These are phyloP conservation scores for Cordylochernes scorpioides DNA, from an alignment of 2,888 invertebrate genomes.

Conservation along the genomic window DNA sequence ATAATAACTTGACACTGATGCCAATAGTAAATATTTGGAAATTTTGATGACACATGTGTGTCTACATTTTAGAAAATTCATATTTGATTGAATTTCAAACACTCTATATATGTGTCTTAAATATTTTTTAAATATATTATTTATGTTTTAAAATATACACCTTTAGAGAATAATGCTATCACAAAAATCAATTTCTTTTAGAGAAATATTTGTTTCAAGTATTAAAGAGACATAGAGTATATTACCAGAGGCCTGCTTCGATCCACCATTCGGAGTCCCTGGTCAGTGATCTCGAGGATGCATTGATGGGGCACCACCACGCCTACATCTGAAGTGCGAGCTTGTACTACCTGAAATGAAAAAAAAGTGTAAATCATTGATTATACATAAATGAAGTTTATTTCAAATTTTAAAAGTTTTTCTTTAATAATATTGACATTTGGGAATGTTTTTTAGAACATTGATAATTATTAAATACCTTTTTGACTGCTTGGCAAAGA, in stretches of 20 bases:
- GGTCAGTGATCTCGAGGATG: constrained; percentile 78
- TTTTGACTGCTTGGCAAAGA: constrained; percentile 35
- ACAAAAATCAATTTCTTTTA: too few relatives aligned
- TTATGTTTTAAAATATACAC: too few relatives aligned
- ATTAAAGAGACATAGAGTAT: too few relatives aligned
- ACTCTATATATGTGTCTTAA: too few relatives aligned
- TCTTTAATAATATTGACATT: background rate
- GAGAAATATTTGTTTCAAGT: too few relatives aligned
- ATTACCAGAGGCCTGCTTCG: constrained; percentile 45
- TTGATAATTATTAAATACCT: constrained; percentile 28
- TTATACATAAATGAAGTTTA: background rate
- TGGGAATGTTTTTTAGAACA: background rate
- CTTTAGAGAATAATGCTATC: too few relatives aligned
- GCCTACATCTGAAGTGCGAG: constrained; percentile 14
- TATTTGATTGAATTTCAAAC: too few relatives aligned
- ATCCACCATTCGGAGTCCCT: constrained; percentile 82
- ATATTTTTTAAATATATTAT: too few relatives aligned
- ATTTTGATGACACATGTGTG: too few relatives aligned
- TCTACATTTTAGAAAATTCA: too few relatives aligned
- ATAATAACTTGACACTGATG: too few relatives aligned
- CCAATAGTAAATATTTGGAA: too few relatives aligned
- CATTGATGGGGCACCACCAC: constrained; percentile 39
- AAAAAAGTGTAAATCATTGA: constrained; percentile 1
- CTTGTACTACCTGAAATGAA: constrained; percentile 1
- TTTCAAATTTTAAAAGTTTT: background rate